Conservation (phyloP, 2,113 vertebrate species). For the Myanophis thanlyinensis region DNA sequence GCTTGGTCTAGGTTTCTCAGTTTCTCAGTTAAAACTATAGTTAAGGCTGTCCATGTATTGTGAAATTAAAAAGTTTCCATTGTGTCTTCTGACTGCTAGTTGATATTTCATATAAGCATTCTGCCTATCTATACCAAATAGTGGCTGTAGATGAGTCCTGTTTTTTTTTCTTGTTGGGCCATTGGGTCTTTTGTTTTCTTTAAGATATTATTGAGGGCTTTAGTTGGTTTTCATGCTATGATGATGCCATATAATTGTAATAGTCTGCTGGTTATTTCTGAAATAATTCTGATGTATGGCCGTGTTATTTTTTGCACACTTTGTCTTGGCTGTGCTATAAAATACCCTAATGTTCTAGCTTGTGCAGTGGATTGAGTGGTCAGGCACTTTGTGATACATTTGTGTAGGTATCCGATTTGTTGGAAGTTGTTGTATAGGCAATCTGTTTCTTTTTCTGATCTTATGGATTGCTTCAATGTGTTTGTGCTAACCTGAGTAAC, state of each 20-base stretch:
- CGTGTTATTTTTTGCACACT: neutral
- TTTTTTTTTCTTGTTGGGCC: neutral
- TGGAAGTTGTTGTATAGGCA: neutral
- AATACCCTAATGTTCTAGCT: neutral
- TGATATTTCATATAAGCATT: too few species aligned
- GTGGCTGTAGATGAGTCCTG: neutral
- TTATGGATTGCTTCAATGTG: neutral
- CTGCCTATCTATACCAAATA: neutral
- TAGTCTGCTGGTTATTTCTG: neutral
- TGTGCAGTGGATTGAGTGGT: neutral
- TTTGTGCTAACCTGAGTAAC: neutral
- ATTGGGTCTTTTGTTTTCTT: neutral
- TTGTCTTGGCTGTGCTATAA: neutral
- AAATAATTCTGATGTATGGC: neutral
- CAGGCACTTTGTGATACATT: neutral
- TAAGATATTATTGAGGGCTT: neutral
- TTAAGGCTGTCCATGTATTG: too few species aligned
- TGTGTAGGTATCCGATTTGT: neutral
- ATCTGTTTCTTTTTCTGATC: neutral
- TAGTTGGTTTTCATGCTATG: neutral
- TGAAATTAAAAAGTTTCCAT: too few species aligned
- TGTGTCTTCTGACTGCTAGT: too few species aligned
- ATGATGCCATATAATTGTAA: neutral
- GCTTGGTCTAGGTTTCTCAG: neutral
- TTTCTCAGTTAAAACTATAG: too few species aligned